Base-by-base conservation (phyloP, 2,797 vertebrate genomes). In the Cyclura pinguis region DNA sequence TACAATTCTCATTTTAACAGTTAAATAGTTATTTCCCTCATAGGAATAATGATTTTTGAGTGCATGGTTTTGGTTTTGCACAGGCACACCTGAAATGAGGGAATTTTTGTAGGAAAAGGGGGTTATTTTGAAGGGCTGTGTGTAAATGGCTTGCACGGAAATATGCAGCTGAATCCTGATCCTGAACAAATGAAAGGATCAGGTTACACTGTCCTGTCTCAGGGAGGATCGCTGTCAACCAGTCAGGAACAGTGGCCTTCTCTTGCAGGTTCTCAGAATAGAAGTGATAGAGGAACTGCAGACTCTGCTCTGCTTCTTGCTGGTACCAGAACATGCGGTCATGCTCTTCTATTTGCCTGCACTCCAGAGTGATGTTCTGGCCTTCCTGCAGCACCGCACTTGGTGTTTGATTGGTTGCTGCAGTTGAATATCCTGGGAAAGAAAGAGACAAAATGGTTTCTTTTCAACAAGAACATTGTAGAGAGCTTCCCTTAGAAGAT, bases 91-190 rank as follows among this genome's bases (percentile, higher is more conserved):
- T 8, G 14, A 81, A 81, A 57, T 35, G 32, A 81, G 50, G 74
- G 22, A 38, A 50, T 91, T 93, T 88, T 32, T 92, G 89, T 18
- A n/a, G 13, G 55, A 22, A 72, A 77, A n/a, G 22, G 2, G 50
- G 77, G 64, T 74, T 24, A 67, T 50, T 80, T 64, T 80, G 52
- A 80, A 7, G 67, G 78, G 69, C 67, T 80, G 52, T 76, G 4
- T 74, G 74, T 13, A 86, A 3, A 3, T 94, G 93, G 81, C 90
- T 94, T 35, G 93, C 84, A 52, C 94, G 93, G 76, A 94, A 35
- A 89, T 94, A 94, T 6, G 77, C 0, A 0, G 92, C 87, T 0
- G 88, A 92, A 18, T 94, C 91, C 52, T 89, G 74, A 0, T 0
- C 57, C 74, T 27, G 47, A 29, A 22, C 8, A 6, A 67, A 1